Conservation (phyloP, 2,797 vertebrate species). For the Coendou prehensilis region DNA sequence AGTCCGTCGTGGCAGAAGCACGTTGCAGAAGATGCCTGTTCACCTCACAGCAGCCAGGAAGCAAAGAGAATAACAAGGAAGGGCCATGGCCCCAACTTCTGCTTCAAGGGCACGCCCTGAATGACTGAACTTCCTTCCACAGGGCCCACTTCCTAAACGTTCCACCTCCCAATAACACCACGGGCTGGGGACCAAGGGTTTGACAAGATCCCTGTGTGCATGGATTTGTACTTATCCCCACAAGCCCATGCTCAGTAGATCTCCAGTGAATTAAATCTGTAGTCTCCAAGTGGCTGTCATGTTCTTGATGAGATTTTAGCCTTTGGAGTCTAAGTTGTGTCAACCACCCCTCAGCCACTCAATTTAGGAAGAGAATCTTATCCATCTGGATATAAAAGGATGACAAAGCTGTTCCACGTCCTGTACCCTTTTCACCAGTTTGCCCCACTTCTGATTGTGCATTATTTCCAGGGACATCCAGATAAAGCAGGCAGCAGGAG, state of each 20-base stretch:
- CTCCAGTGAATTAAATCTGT: background rate
- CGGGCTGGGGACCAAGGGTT: background rate
- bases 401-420: background rate
- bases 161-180: background rate
- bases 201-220: background rate
- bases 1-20: background rate
- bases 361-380: background rate
- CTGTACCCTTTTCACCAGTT: background rate
- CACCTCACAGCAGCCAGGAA: background rate
- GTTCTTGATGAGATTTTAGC: background rate
- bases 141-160: background rate
- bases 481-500: too few relatives aligned
- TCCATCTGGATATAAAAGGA: background rate
- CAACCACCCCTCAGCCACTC: background rate
- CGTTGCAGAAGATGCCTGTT: background rate
- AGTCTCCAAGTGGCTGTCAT: too few relatives aligned
- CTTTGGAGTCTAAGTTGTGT: background rate
- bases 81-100: background rate
- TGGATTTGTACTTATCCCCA: background rate
- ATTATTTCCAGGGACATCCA: background rate
- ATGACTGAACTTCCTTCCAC: background rate
- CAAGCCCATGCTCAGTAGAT: background rate
- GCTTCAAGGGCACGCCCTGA: background rate
- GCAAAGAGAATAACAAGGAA: background rate
- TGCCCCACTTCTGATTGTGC: background rate